Evolutionary conservation across 1,140 invertebrate species (phyloP), one percentile per base, ranked within the genome.

Genomic region (Hypsibius dujardini): DNA sequence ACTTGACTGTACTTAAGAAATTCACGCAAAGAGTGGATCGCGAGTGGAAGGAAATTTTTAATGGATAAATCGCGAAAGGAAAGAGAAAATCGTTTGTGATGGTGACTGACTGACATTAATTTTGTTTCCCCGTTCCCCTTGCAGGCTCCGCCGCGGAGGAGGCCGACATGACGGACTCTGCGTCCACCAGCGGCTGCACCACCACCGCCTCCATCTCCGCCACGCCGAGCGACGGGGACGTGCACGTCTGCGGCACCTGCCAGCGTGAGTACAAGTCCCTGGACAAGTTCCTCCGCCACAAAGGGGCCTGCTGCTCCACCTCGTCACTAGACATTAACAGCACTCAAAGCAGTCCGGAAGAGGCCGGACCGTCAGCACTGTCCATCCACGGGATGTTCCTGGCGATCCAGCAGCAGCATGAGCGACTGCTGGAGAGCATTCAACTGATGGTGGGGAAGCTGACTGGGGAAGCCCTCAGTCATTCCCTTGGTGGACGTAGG

Each of bases 131-230:
- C n/a, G 50, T 56, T 56, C n/a, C 50, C 50, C n/a, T 12, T 67
- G 12, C 45, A 67, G 62, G 42, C 12, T 67, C 62, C 42, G 28
- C 28, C 28, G 28, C 28, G 28, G 28, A 28, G 28, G 62, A 67
- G 42, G 62, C 62, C 12, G 62, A 67, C 62, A 67, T 67, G 62
- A 67, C 62, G 62, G 62, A 67, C 42, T 12, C 62, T 12, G 42
- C 12, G 12, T 67, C 62, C 12, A 67, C 12, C 42, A 45, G 62
- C 42, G 62, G 42, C 42, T 67, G 12, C 12, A 67, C 12, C 42
- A 45, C 12, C 42, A 42, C 3, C 42, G 42, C 62, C 42, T 7
- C 62, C 12, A 7, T 42, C 12, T 7, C 7, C 12, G 12, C 12
- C 3, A 56, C 50, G 7, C 50, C n/a, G 50, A 42, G 12, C 3